Evolutionary conservation across 2,113 vertebrate species (phyloP).

Genomic region (Eclectus roratus): DNA sequence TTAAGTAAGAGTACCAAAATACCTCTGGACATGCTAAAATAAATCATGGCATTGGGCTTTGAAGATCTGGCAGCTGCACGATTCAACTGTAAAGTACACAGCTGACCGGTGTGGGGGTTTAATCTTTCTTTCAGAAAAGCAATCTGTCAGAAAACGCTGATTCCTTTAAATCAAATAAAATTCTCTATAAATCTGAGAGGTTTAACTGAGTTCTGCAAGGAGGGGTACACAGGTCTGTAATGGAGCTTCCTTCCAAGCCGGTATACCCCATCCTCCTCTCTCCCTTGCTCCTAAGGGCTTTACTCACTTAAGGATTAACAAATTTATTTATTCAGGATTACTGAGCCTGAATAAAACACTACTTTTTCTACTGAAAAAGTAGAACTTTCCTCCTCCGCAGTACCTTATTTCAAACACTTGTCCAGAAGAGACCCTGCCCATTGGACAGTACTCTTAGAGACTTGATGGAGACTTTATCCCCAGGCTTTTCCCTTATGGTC

Average conservation of each 20-base stretch:
- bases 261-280: neutral
- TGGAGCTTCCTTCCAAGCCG: neutral
- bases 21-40: slow-evolving; percentile 54
- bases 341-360: neutral
- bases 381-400: neutral
- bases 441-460: neutral
- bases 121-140: neutral
- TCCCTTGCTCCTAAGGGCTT: neutral
- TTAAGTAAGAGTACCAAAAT: slow-evolving; percentile 63
- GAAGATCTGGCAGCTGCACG: neutral
- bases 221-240: neutral
- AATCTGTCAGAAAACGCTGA: neutral
- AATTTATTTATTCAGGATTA: neutral
- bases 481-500: neutral
- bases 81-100: neutral
- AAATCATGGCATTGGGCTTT: slow-evolving; percentile 47
- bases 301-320: neutral
- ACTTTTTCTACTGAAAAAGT: neutral
- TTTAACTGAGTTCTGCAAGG: neutral
- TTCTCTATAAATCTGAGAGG: neutral
- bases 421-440: neutral
- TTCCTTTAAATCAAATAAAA: neutral
- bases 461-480: neutral
- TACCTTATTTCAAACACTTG: neutral
- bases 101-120: neutral